Conservation (phyloP, 2,113 vertebrate species). For the Cynocephalus volans region DNA sequence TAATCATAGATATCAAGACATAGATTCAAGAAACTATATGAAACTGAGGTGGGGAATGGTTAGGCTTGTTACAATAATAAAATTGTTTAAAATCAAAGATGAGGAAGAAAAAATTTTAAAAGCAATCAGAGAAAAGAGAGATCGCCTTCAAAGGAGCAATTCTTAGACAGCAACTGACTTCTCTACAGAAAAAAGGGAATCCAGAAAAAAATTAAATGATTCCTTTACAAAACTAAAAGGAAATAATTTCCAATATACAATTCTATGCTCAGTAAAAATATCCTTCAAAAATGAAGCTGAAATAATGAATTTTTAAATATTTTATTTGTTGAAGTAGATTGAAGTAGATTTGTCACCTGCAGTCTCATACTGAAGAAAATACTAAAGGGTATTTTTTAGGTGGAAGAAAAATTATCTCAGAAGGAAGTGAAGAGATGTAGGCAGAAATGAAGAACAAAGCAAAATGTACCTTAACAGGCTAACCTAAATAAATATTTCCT, state of each 20-base stretch:
- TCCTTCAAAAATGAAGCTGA: conserved; percentile 33
- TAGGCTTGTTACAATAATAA: conserved; percentile 10
- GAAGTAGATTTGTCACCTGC: not conserved
- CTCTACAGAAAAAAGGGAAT: not conserved
- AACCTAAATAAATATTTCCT: not conserved
- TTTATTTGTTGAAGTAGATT: not conserved
- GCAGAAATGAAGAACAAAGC: not conserved
- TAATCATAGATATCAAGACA: not conserved
- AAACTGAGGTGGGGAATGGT: not conserved
- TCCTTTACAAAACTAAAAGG: not conserved
- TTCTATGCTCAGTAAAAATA: not conserved
- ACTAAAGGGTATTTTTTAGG: not conserved
- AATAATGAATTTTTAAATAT: conserved; percentile 21
- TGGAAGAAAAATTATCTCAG: not conserved
- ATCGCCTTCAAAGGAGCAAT: not conserved
- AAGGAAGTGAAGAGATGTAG: not conserved
- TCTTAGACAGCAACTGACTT: not conserved
- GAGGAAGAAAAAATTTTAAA: not conserved
- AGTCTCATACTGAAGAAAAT: not conserved
- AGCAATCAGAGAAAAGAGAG: not conserved
- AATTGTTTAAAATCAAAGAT: conserved; percentile 10
- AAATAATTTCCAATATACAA: not conserved
- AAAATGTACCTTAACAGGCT: not conserved
- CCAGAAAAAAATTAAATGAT: conserved; percentile 30
- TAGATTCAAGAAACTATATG: not conserved